phyloP scores from a whole-genome alignment of 2,113 vertebrate species.

The Nothoprocta perdicaria region DNA sequence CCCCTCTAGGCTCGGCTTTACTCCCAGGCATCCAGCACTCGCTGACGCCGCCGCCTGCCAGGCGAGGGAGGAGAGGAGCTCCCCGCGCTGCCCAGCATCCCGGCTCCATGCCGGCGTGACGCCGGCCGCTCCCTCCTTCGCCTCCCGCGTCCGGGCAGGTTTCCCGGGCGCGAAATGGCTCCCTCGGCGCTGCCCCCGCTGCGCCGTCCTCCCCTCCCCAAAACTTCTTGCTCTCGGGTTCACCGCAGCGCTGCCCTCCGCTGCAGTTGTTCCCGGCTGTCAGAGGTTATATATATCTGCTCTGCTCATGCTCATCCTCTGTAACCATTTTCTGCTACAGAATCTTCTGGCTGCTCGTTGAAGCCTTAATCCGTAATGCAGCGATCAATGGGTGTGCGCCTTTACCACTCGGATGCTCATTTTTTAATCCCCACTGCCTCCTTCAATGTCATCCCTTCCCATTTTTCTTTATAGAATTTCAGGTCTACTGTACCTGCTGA shows the following conservation, averaged over 20 bases:
- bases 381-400: slow-evolving; percentile 75
- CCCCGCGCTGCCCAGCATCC: accelerated
- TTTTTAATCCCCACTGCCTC: slow-evolving; percentile 79
- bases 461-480: slow-evolving; percentile 82
- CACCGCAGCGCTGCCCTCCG: slow-evolving; percentile 38
- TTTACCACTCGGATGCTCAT: slow-evolving; percentile 75
- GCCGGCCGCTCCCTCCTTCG: too few relatives aligned
- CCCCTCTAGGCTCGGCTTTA: too few relatives aligned
- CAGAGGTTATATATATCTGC: slow-evolving; percentile 67
- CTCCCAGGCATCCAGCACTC: too few relatives aligned
- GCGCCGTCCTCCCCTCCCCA: background rate
- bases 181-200: accelerated
- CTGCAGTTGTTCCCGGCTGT: slow-evolving; percentile 64
- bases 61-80: background rate
- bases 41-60: too few relatives aligned
- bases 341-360: slow-evolving; percentile 71
- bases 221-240: slow-evolving; percentile 50
- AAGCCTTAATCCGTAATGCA: slow-evolving; percentile 77
- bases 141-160: background rate
- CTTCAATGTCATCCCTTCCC: slow-evolving; percentile 75
- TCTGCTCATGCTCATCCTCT: slow-evolving; percentile 63
- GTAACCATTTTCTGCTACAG: slow-evolving; percentile 74
- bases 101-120: accelerated
- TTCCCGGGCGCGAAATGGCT: slow-evolving; percentile 41
- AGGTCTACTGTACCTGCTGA: slow-evolving; percentile 81